Evolutionary conservation across 2,113 vertebrate species (phyloP), one percentile per base, ranked within the genome.

Genomic region (Girardinichthys multiradiatus): DNA sequence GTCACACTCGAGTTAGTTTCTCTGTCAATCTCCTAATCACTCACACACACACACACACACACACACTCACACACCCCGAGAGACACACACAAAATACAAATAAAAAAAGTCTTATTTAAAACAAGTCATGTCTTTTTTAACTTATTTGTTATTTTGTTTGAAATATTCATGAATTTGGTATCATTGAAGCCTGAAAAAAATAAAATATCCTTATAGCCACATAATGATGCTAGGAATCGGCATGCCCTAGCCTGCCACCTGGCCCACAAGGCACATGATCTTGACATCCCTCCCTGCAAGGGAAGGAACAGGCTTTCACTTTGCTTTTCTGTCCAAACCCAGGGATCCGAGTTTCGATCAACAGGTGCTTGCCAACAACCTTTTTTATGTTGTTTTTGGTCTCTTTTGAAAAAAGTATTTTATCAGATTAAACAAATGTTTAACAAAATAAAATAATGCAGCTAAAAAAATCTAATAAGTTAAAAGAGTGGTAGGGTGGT

Each of bases 1-100:
- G 54, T 60, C 63, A 57, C 77, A 63, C 65, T 71, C 64, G 72
- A 77, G 59, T 85, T 85, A 80, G 70, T 70, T 74, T 76, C 42
- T 72, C 57, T 31, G 54, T 85, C 74, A 81, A 26, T 79, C 71
- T 78, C 58, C 27, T 37, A 42, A 51, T 37, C 11, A 70, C 29
- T 24, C 66, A 54, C 33, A 72, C 67, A 73, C 54, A 12, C 8
- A 71, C 28, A 19, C 28, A 35, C 42, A n/a, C 63, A 45, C 57
- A 65, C 45, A 30, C 17, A 31, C 30, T 8, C 37, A 54, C 33
- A 64, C 31, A 33, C 19, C 35, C 2, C 24, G 58, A 31, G 13
- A 61, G 26, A 14, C 31, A 72, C 12, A 64, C 58, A 59, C 1
- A 65, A 33, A 54, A 63, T 28, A 24, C 76, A 73, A 30, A 35